Base-by-base conservation (phyloP, 1,140 invertebrate species). In the Camponotus pennsylvanicus region DNA sequence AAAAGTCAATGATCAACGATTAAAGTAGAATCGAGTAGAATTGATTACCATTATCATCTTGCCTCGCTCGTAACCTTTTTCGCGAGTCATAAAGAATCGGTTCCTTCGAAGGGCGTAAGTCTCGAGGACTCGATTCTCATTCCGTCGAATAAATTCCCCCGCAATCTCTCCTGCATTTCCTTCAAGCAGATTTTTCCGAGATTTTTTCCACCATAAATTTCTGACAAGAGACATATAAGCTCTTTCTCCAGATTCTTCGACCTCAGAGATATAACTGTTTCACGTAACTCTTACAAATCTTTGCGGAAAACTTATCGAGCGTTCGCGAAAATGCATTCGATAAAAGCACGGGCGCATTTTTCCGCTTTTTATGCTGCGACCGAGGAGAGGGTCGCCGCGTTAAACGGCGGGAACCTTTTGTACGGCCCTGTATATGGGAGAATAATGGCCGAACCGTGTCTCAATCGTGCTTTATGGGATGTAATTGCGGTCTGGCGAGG, bases 391-490 rank as follows among this genome's bases (percentile, higher is more conserved):
- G 78, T 82, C 49, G 77, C 52, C 75, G 70, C 89, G 88, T 85
- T 90, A 90, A 90, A 90, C 86, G 75, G 79, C 79, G 77, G 75
- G 86, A 83, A 86, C 63, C 87, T 93, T 94, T 93, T 90, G 88
- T 92, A 92, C 87, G 84, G 88, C 86, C 89, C 89, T 92, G 92
- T 92, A 52, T 52, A 93, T 92, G 88, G 92, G 90, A 92, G 91
- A 94, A 93, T 94, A 94, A 94, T 94, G 93, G 91, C 89, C 92
- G 91, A 94, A 94, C 89, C 93, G 92, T 92, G 93, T 94, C 93
- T 94, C 92, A 93, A 93, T 93, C 92, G 92, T 93, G 92, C 93
- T 94, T 94, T 93, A 94, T 94, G 92, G 93, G 88, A 92, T 93
- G 93, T 94, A 94, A 94, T 94, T 94, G 92, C 88, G 91, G 92